Percentiles rank a stretch among this genome's conserved stretches.
Conservation (phyloP, 2,113 vertebrate genomes). For the Muntiacus muntjak region DNA sequence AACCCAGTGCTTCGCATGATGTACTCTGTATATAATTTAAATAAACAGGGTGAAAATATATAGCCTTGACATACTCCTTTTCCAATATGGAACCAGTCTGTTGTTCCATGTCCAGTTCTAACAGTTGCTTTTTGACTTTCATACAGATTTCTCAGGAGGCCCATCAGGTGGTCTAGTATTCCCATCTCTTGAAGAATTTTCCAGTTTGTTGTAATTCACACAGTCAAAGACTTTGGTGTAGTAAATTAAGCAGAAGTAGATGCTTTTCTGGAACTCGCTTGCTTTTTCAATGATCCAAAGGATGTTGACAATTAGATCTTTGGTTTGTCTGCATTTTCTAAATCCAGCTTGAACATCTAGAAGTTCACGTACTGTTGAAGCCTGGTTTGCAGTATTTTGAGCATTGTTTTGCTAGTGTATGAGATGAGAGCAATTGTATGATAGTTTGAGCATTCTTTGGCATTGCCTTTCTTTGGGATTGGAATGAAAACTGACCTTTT, state of each 20-base stretch:
- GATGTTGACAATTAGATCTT: background rate
- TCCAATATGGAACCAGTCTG: background rate
- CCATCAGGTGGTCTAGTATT: background rate
- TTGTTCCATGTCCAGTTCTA: background rate
- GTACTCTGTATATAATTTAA: background rate
- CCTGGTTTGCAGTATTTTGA: background rate
- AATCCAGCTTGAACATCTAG: background rate
- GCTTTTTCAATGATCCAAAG: background rate
- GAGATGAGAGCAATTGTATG: background rate
- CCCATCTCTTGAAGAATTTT: background rate
- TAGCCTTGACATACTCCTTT: background rate
- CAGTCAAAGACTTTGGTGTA: background rate
- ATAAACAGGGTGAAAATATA: background rate
- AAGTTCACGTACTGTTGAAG: background rate
- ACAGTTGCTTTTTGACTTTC: background rate
- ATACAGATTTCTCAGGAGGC: background rate
- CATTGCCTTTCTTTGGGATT: background rate
- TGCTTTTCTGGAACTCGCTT: background rate
- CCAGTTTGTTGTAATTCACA: background rate
- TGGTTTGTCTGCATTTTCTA: background rate
- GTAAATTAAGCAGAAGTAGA: background rate
- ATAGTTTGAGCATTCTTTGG: background rate
- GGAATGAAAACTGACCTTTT: background rate
- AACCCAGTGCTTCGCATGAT: background rate
- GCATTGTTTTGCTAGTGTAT: background rate